Evolutionary conservation across 2,113 vertebrate species (phyloP), one percentile per base, ranked within the genome.

Genomic region (Catagonus wagneri): DNA sequence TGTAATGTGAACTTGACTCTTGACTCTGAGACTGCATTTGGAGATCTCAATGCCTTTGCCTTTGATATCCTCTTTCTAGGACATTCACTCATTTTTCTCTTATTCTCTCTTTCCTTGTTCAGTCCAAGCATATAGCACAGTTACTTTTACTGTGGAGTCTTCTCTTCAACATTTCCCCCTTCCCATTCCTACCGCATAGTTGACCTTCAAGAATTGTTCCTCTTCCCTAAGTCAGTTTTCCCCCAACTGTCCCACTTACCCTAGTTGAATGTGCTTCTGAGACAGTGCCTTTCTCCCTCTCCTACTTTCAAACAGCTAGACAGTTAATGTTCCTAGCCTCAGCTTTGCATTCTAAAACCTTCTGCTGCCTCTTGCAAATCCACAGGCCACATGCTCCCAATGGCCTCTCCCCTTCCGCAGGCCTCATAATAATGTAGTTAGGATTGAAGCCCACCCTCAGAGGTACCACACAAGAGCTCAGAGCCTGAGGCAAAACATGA

Each of bases 371-470:
- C n/a, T 74, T 80, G 23, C 12, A 16, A 63, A 29, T 72, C n/a
- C n/a, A 61, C 6, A 80, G 60, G 56, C 71, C 9, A 32, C 68
- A 13, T 63, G n/a, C 17, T 95, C 50, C 50, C 93, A 2, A 5
- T 12, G 50, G 78, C 23, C 94, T 92, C 17, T 61, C 25, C 15
- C 11, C 8, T 61, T 69, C 69, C 56, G 9, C n/a, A 74, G 90
- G 50, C 36, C 78, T 79, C n/a, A 25, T 79, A 27, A 58, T 89
- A 95, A 92, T 87, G 54, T 56, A 78, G 36, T 54, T 68, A 83
- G 58, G 54, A 94, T n/a, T 63, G 90, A 83, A 16, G 22, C 19
- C 78, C 23, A 71, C 17, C 29, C 50, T 68, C 69, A 71, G 65
- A 93, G 90, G 69, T 81, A 17, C 32, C 58, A 34, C 32, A 34